Conservation (phyloP, 2,888 invertebrate species). For the Resseliella maxima region DNA sequence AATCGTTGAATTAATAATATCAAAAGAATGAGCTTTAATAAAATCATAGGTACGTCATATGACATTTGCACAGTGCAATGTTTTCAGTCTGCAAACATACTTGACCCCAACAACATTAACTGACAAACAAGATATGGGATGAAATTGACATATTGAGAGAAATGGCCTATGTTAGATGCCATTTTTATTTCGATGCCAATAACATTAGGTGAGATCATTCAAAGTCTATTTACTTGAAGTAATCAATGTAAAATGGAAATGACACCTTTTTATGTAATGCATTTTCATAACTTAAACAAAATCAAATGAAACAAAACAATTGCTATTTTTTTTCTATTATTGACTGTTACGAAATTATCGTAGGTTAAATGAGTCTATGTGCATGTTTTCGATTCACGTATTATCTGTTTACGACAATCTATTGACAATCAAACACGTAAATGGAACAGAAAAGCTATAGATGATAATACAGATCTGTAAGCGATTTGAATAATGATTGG, state of each 20-base stretch:
- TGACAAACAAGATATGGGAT: background rate
- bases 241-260: background rate
- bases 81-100: background rate
- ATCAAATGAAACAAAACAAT: background rate
- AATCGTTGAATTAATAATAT: too few relatives aligned
- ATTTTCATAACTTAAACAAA: background rate
- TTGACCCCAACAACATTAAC: background rate
- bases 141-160: slow-evolving; percentile 25
- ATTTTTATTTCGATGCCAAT: background rate
- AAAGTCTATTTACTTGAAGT: background rate
- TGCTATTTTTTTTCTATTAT: background rate
- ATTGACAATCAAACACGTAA: too few relatives aligned
- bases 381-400: too few relatives aligned
- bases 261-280: background rate
- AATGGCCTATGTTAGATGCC: background rate
- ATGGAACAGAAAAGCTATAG: too few relatives aligned
- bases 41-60: too few relatives aligned
- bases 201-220: background rate
- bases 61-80: too few relatives aligned
- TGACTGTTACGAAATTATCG: background rate
- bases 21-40: too few relatives aligned
- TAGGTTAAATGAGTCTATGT: background rate
- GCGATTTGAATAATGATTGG: too few relatives aligned
- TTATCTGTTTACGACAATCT: too few relatives aligned
- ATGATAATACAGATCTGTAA: too few relatives aligned